Conservation (phyloP, 92 coral and sea anemone species). For the Montipora capitata region DNA sequence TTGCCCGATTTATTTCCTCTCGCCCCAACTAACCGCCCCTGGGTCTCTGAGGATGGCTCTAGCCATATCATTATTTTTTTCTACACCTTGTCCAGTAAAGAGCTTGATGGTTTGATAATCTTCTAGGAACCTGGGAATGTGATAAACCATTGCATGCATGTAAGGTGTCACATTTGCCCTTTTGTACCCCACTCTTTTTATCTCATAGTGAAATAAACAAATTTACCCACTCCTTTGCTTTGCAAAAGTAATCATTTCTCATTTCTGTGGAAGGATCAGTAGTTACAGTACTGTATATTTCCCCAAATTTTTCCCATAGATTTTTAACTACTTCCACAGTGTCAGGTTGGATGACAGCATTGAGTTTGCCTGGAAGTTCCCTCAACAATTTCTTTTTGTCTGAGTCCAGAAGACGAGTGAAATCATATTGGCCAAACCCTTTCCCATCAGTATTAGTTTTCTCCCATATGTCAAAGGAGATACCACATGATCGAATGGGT, state of each 20-base stretch:
- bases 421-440: too few relatives aligned
- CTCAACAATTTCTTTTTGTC: conserved; percentile 66
- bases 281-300: conserved; percentile 45
- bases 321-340: conserved; percentile 27
- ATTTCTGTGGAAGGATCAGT: conserved; percentile 24
- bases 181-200: conserved; percentile 40
- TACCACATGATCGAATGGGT: conserved; percentile 67
- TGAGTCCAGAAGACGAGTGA: not conserved
- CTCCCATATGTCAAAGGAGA: conserved; percentile 62
- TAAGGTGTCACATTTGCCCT: conserved; percentile 66
- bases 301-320: conserved; percentile 56
- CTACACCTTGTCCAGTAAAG: conserved; percentile 61
- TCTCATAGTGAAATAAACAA: conserved; percentile 55
- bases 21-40: too few relatives aligned
- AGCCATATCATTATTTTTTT: conserved; percentile 63
- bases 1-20: too few relatives aligned
- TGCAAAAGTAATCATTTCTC: conserved; percentile 14
- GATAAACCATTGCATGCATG: conserved; percentile 52
- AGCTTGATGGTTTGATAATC: conserved; percentile 20
- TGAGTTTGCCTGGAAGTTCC: conserved; percentile 70
- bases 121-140: conserved; percentile 39
- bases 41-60: not conserved
- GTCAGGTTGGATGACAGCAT: conserved; percentile 53
- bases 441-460: conserved; percentile 15
- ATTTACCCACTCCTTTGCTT: conserved; percentile 61